Evolutionary conservation across 2,113 vertebrate genomes (phyloP).

Genomic region (Ptilonorhynchus violaceus): DNA sequence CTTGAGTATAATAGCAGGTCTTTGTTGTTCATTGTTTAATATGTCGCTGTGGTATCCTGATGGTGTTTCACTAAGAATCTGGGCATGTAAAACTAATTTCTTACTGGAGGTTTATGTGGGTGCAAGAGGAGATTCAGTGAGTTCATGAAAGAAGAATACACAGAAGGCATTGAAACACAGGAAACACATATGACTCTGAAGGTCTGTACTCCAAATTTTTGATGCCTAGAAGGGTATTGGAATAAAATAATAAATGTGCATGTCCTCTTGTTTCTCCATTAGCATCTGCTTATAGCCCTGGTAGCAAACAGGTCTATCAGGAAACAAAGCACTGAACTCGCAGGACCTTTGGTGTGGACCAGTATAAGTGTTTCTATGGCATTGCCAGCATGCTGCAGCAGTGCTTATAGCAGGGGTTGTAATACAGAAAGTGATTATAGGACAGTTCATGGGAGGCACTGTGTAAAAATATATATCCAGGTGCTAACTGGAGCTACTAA

Average conservation of each 20-base stretch:
- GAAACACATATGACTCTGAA: background rate
- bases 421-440: background rate
- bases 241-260: rapidly evolving
- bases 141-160: background rate
- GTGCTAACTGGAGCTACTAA: background rate
- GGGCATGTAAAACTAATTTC: background rate
- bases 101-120: background rate
- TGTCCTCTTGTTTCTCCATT: background rate
- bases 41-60: background rate
- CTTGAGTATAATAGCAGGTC: no score
- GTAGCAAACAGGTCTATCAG: no score
- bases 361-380: background rate
- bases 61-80: background rate
- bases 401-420: background rate
- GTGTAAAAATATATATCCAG: no score
- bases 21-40: background rate
- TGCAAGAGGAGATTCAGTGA: background rate
- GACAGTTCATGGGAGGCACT: background rate
- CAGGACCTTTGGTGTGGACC: no score
- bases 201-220: background rate
- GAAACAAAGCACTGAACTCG: no score
- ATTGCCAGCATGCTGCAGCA: no score
- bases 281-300: no score
- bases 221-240: background rate
- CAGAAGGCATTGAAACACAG: background rate